Conservation (phyloP, 2,888 invertebrate genomes). For the Oxyscelio sp. region DNA sequence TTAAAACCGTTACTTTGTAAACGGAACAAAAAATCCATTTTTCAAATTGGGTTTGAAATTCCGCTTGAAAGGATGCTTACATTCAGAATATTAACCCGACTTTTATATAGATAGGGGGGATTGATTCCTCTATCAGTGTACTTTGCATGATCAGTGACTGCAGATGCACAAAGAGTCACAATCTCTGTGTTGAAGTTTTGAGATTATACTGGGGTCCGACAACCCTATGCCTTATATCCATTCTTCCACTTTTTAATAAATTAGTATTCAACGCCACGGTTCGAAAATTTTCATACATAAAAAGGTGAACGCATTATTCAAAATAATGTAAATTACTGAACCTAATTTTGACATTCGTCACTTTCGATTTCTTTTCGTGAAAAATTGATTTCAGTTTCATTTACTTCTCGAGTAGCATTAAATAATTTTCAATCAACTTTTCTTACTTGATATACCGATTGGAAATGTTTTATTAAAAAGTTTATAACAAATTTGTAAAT, state of each 20-base stretch:
- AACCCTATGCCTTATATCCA: constrained; percentile 15
- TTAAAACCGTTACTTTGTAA: too few species aligned
- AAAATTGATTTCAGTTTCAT: too few species aligned
- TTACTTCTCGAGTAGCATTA: too few species aligned
- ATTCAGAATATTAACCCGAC: constrained; percentile 66
- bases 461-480: too few species aligned
- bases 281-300: constrained; percentile 12
- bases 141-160: constrained; percentile 67
- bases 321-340: neutral
- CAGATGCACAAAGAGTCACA: constrained; percentile 67
- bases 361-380: constrained; percentile 36
- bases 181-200: constrained; percentile 56
- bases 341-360: neutral
- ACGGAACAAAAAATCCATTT: constrained; percentile 27
- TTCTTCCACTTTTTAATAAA: constrained; percentile 34
- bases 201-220: constrained; percentile 53
- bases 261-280: constrained; percentile 15
- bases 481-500: too few species aligned
- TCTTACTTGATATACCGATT: too few species aligned
- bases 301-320: neutral
- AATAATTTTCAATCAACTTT: too few species aligned
- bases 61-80: constrained; percentile 63
- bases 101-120: constrained; percentile 56
- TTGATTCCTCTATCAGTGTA: constrained; percentile 63
- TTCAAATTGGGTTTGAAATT: constrained; percentile 55